Evolutionary conservation across 2,113 vertebrate species (phyloP).

Genomic region (Ptilorrhoa leucosticta): DNA sequence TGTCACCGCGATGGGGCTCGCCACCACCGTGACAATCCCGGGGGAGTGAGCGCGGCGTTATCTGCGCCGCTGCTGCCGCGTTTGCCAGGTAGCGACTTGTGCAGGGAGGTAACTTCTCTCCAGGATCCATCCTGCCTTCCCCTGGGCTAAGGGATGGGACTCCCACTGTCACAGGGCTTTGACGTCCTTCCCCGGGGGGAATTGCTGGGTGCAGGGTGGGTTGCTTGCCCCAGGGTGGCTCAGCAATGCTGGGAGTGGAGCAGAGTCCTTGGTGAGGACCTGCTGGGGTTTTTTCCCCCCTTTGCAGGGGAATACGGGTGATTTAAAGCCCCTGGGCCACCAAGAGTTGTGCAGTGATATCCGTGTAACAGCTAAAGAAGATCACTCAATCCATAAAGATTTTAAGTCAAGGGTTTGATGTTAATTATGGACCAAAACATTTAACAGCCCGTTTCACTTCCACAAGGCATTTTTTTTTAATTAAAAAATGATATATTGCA

Average conservation of each 20-base stretch:
- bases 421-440: conserved; percentile 75
- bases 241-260: neutral
- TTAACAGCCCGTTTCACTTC: conserved; percentile 64
- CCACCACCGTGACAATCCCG: rapidly evolving
- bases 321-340: neutral
- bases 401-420: conserved; percentile 59
- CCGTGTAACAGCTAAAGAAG: conserved; percentile 5
- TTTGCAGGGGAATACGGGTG: neutral
- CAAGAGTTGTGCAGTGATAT: neutral
- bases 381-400: conserved; percentile 14
- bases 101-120: neutral
- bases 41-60: rapidly evolving
- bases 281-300: no score
- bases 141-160: neutral
- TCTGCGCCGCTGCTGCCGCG: rapidly evolving
- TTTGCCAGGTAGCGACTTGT: neutral
- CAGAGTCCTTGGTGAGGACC: neutral
- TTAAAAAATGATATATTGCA: conserved; percentile 71
- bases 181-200: neutral
- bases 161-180: neutral
- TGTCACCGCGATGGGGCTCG: neutral
- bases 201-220: neutral
- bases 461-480: conserved; percentile 72
- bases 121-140: neutral
- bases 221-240: neutral